These are phyloP conservation scores for Corythornis cristatus DNA, from an alignment of 2,113 vertebrate genomes.

Conservation along the genomic window DNA sequence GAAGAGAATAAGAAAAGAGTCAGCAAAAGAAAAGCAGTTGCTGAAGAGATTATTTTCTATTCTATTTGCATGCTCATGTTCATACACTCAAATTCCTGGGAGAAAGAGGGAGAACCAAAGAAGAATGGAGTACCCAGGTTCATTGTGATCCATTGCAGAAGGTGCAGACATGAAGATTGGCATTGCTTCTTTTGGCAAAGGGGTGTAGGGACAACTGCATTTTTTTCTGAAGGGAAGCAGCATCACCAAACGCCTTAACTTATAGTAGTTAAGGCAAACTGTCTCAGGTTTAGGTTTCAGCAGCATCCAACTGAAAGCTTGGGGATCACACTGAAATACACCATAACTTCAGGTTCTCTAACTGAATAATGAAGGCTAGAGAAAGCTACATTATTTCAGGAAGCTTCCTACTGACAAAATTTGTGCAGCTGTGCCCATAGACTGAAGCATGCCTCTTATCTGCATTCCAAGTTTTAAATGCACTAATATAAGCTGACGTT, in stretches of 20 bases:
- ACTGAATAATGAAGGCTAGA: not conserved
- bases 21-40: not conserved
- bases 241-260: not conserved
- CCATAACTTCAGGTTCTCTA: not conserved
- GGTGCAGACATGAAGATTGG: not conserved
- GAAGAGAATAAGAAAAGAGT: not conserved
- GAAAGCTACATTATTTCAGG: not conserved
- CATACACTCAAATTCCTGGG: not conserved
- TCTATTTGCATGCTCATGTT: not conserved
- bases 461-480: not conserved
- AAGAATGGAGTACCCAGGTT: not conserved
- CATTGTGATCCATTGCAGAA: not conserved
- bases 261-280: not conserved
- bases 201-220: fast-evolving
- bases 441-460: not conserved
- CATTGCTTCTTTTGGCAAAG: not conserved
- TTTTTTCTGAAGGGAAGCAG: not conserved
- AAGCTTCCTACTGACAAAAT: not conserved
- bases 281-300: not conserved
- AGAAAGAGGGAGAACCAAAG: not conserved
- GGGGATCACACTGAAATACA: not conserved
- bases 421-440: not conserved
- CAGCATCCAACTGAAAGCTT: not conserved
- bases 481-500: not conserved
- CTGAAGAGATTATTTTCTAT: not conserved